A percentile compares a stretch with the other conserved stretches of the same genome.
Conservation (phyloP, 2,888 invertebrate species). For the Hemistola chrysoprasaria region DNA sequence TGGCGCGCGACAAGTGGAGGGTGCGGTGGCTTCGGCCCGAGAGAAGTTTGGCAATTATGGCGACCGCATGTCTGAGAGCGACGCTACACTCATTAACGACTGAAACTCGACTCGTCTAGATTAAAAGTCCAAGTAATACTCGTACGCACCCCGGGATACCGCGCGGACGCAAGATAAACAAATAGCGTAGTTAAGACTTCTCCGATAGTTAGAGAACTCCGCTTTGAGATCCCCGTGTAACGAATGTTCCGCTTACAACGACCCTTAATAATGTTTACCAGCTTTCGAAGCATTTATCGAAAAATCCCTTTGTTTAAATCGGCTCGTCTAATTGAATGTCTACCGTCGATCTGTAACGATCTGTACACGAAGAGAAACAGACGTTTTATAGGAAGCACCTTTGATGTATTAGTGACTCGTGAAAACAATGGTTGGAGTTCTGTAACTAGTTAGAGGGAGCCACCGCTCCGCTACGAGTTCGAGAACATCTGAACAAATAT, state of each 20-base stretch:
- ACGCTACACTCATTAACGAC: conserved; percentile 77
- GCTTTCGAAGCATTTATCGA: conserved; percentile 6
- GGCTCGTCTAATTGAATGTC: conserved; percentile 15
- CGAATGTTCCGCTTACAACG: conserved; percentile 27
- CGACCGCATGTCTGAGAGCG: conserved; percentile 80
- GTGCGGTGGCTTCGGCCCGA: conserved; percentile 57
- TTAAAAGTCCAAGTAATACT: conserved; percentile 72
- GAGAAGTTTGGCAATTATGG: conserved; percentile 81
- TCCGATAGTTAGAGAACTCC: conserved; percentile 40
- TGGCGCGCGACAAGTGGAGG: conserved; percentile 69
- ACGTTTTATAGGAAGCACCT: conserved; percentile 23
- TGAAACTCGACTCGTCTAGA: conserved; percentile 74
- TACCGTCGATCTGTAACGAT: conserved; percentile 22
- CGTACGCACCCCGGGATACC: conserved; percentile 45
- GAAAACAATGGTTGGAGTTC: conserved; percentile 32
- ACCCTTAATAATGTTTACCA: conserved; percentile 10
- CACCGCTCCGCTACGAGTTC: conserved; percentile 36
- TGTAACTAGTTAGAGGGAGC: conserved; percentile 39
- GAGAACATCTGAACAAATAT: conserved; percentile 47
- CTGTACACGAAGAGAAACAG: conserved; percentile 17
- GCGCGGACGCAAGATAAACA: conserved; percentile 43
- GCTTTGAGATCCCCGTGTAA: conserved; percentile 34
- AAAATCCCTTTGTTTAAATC: conserved; percentile 18
- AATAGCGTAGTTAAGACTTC: conserved; percentile 46
- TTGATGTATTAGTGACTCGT: conserved; percentile 33